Evolutionary conservation across 1,140 invertebrate genomes (phyloP).

Genomic region (Lepidurus apus): DNA sequence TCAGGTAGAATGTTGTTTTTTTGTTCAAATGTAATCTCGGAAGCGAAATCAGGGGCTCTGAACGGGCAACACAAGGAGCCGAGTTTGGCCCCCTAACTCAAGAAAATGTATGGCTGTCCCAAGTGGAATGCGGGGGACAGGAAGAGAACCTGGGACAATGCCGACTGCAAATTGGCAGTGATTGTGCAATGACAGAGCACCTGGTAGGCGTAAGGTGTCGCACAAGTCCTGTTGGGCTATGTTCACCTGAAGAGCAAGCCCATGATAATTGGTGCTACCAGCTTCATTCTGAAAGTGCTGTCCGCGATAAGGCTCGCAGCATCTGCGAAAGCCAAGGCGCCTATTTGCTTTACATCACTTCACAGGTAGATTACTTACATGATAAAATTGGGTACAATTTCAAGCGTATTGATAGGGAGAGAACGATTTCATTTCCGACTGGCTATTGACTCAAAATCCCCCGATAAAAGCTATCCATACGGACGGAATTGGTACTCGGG

Average conservation of each 20-base stretch:
- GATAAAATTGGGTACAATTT: neutral
- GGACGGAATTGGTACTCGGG: slow-evolving; percentile 50
- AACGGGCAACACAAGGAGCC: slow-evolving; percentile 34
- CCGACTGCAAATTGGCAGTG: neutral
- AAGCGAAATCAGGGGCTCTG: slow-evolving; percentile 29
- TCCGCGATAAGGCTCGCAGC: slow-evolving; percentile 29
- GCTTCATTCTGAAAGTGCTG: slow-evolving; percentile 1
- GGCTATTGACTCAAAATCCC: slow-evolving; percentile 47
- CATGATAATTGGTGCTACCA: slow-evolving; percentile 33
- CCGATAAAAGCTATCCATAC: slow-evolving; percentile 50
- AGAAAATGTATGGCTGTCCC: slow-evolving; percentile 33
- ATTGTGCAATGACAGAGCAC: slow-evolving; percentile 32
- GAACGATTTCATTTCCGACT: slow-evolving; percentile 57
- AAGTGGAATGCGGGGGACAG: slow-evolving; percentile 47
- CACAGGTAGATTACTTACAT: slow-evolving; percentile 41
- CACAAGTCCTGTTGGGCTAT: slow-evolving; percentile 27
- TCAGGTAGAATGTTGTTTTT: slow-evolving; percentile 43
- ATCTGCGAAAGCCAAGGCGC: slow-evolving; percentile 41
- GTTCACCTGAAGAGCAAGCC: slow-evolving; percentile 28
- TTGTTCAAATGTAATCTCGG: neutral
- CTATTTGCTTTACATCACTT: slow-evolving; percentile 50
- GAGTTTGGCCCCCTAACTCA: slow-evolving; percentile 37
- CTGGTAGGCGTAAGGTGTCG: slow-evolving; percentile 31
- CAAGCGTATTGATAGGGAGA: slow-evolving; percentile 46
- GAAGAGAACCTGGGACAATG: slow-evolving; percentile 42